Percentiles rank a stretch among this genome's conserved stretches.
These are phyloP conservation scores for Platysteira castanea DNA, from an alignment of 2,113 vertebrate genomes.

Conservation along the genomic window DNA sequence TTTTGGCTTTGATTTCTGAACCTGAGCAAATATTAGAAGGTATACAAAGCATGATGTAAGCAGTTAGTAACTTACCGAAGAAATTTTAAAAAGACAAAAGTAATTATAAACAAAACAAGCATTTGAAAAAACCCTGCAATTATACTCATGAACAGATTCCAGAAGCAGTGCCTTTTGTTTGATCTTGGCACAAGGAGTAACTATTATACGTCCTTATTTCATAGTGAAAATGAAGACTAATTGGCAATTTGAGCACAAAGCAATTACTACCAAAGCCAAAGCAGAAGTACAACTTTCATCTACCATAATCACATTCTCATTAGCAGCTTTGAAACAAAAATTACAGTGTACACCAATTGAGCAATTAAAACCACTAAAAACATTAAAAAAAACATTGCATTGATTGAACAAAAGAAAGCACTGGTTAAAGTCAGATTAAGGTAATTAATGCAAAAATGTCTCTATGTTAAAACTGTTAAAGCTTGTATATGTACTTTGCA, in stretches of 20 bases:
- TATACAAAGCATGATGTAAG: background rate
- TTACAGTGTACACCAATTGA: background rate
- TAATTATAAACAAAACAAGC: background rate
- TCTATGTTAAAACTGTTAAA: background rate
- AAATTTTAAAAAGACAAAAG: background rate
- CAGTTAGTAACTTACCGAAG: background rate
- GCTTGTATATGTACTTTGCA: background rate
- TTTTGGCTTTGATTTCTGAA: background rate
- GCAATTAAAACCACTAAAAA: background rate
- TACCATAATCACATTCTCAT: background rate
- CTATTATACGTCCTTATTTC: background rate
- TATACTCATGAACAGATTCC: background rate
- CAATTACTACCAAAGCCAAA: background rate
- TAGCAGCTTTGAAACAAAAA: constrained; percentile 1
- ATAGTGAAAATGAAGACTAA: constrained; percentile 1
- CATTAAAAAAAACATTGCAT: background rate
- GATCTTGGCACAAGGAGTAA: constrained; percentile 9
- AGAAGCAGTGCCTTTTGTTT: constrained; percentile 7
- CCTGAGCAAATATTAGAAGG: background rate
- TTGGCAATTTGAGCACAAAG: background rate
- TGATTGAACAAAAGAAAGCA: background rate
- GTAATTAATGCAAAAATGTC: background rate
- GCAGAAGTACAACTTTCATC: background rate
- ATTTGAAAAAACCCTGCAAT: background rate
- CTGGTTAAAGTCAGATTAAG: background rate